Conservation (phyloP, 2,888 invertebrate species). For the Trachelus stipa region DNA sequence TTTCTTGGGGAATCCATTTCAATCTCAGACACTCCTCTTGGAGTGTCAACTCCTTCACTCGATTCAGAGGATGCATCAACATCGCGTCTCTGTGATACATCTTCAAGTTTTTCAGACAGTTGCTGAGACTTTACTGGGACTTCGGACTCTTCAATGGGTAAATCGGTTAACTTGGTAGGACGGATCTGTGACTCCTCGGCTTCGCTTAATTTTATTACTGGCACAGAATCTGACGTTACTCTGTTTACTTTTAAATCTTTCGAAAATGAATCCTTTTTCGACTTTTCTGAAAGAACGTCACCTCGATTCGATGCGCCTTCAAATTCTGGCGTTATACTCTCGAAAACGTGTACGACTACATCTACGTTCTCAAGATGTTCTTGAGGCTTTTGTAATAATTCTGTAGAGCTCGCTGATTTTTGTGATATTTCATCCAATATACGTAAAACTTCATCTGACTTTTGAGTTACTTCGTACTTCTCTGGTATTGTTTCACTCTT, state of each 20-base stretch:
- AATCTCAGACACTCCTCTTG: conserved; percentile 56
- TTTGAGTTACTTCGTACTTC: conserved; percentile 50
- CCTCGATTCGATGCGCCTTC: background rate
- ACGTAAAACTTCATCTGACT: conserved; percentile 53
- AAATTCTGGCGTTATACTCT: background rate
- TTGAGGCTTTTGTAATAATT: conserved; percentile 7
- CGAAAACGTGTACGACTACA: background rate
- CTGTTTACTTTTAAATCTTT: background rate
- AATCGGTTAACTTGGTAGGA: background rate
- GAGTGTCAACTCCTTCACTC: conserved; percentile 57
- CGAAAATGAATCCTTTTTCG: background rate
- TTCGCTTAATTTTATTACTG: background rate
- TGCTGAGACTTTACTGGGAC: conserved; percentile 9
- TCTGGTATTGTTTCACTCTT: conserved; percentile 46
- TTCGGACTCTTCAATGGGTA: background rate
- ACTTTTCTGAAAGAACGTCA: background rate
- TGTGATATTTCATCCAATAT: conserved; percentile 56
- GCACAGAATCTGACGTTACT: background rate
- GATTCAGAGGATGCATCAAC: conserved; percentile 53
- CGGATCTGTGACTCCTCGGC: background rate
- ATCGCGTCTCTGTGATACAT: conserved; percentile 34
- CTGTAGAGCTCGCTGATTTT: conserved; percentile 33
- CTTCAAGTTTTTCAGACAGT: conserved; percentile 14
- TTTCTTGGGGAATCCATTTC: conserved; percentile 59
- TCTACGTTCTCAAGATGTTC: background rate